A percentile compares a stretch with the other conserved stretches of the same genome.
phyloP scores from a whole-genome alignment of 2,113 vertebrate genomes.

The Mus spicilegus region DNA sequence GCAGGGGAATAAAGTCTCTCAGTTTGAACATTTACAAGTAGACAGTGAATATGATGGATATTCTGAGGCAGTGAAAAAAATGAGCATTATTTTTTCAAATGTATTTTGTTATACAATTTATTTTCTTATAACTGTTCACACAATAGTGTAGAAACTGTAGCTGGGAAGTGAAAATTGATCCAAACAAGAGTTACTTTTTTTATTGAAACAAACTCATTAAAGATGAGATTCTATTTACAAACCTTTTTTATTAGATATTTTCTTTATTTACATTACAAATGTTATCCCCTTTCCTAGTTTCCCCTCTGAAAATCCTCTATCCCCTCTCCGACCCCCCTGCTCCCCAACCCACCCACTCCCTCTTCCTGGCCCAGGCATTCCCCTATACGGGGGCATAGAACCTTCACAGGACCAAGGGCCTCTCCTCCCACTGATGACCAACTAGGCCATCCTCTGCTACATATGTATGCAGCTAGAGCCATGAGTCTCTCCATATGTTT shows the following conservation, averaged over 20 bases:
- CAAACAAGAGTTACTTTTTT: conserved; percentile 3
- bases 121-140: not conserved
- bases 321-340: no score
- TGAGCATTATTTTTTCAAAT: not conserved
- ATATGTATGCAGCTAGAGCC: no score
- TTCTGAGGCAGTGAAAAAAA: not conserved
- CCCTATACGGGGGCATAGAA: no score
- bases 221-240: not conserved
- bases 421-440: no score
- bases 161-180: conserved; percentile 7
- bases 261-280: no score
- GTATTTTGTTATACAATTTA: not conserved
- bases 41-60: not conserved
- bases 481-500: no score
- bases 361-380: no score
- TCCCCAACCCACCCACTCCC: no score
- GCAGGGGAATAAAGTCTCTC: not conserved
- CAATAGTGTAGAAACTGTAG: not conserved
- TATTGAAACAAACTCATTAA: not conserved
- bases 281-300: no score
- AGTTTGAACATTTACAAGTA: not conserved
- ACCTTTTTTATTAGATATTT: not conserved
- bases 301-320: no score
- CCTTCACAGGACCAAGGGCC: no score
- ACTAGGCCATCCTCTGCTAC: no score